Conservation (phyloP, 2,888 invertebrate genomes). For the Melitaea athalia region DNA sequence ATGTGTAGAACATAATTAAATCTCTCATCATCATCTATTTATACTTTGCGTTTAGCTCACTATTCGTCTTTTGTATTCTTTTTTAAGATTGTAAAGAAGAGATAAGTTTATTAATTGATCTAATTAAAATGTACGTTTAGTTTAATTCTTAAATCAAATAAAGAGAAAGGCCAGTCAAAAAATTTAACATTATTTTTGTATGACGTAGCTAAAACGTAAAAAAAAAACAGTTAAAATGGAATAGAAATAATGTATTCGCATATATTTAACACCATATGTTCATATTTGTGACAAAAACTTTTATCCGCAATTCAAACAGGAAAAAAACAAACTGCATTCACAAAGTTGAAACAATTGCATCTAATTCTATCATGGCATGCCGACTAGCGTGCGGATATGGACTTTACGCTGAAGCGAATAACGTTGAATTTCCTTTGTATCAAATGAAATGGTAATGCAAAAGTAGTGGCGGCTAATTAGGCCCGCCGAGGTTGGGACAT, state of each 20-base stretch:
- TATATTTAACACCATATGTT: conserved; percentile 13
- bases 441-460: conserved; percentile 25
- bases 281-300: conserved; percentile 14
- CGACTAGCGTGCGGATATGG: not conserved
- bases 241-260: conserved; percentile 2
- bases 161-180: not conserved
- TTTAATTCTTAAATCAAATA: not conserved
- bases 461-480: conserved; percentile 57
- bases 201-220: not conserved
- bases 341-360: conserved; percentile 33
- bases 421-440: conserved; percentile 6
- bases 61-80: not conserved
- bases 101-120: not conserved
- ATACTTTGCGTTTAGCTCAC: not conserved
- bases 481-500: conserved; percentile 47
- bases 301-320: conserved; percentile 14
- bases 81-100: not conserved
- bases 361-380: conserved; percentile 29
- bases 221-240: not conserved
- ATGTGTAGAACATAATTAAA: no score
- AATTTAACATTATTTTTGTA: not conserved
- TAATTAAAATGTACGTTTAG: not conserved
- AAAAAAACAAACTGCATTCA: conserved; percentile 28
- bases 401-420: not conserved
- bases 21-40: no score